Evolutionary conservation across 2,113 vertebrate species (phyloP).

Genomic region (Megalops atlanticus): DNA sequence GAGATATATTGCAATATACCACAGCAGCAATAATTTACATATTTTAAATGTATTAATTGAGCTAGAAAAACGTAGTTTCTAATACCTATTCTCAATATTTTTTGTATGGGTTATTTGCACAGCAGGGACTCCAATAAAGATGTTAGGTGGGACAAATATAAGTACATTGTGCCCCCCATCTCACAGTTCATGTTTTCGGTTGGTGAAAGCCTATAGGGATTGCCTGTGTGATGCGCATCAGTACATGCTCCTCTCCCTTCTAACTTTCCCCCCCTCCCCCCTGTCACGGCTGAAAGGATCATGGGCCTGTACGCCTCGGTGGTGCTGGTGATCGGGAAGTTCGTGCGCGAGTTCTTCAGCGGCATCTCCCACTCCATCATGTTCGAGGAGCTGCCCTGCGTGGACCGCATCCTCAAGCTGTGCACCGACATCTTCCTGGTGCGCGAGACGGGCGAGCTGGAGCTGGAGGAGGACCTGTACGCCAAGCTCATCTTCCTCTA

Average conservation of each 20-base stretch:
- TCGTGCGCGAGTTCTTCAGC: slow-evolving; percentile 93
- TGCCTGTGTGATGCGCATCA: neutral
- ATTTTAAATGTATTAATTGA: too few relatives aligned
- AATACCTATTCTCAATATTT: too few relatives aligned
- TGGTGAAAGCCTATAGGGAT: too few relatives aligned
- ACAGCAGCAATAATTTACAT: too few relatives aligned
- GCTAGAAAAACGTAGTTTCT: too few relatives aligned
- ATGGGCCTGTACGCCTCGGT: slow-evolving; percentile 92
- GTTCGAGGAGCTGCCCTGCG: slow-evolving; percentile 92
- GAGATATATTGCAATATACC: too few relatives aligned
- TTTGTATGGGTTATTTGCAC: neutral
- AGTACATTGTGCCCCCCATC: too few relatives aligned
- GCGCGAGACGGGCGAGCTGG: slow-evolving; percentile 89
- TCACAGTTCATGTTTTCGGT: too few relatives aligned
- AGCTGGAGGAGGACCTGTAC: slow-evolving; percentile 91
- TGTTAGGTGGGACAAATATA: too few relatives aligned
- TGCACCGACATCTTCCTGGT: slow-evolving; percentile 96
- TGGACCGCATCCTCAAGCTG: slow-evolving; percentile 74
- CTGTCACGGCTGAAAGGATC: slow-evolving; percentile 68
- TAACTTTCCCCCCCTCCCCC: neutral
- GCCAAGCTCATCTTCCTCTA: slow-evolving; percentile 94
- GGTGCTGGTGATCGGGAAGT: slow-evolving; percentile 82
- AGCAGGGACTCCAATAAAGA: neutral
- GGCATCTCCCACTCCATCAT: slow-evolving; percentile 94
- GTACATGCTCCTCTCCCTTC: neutral